These are phyloP conservation scores for Syrrhaptes paradoxus DNA, from an alignment of 2,113 vertebrate genomes.

Conservation along the genomic window DNA sequence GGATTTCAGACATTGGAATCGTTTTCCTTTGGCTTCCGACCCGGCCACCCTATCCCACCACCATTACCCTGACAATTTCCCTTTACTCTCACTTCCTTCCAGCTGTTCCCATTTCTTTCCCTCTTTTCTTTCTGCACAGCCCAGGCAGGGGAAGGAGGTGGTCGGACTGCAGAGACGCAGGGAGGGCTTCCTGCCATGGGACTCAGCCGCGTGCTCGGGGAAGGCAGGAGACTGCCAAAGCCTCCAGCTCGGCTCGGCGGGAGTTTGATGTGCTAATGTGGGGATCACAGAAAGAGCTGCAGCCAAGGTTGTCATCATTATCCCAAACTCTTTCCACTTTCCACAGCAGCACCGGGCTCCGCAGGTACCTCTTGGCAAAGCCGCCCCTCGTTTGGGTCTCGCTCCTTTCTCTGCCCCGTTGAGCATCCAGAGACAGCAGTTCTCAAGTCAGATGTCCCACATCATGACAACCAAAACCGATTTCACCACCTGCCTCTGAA, in stretches of 20 bases:
- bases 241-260: not conserved
- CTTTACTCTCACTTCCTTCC: not conserved
- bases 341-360: not conserved
- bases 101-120: conserved; percentile 10
- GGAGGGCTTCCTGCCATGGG: not conserved
- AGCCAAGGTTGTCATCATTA: not conserved
- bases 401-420: not conserved
- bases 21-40: not conserved
- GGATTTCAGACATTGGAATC: not conserved
- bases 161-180: not conserved
- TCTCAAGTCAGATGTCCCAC: not conserved
- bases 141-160: not conserved
- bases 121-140: not conserved
- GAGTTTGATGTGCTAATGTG: not conserved
- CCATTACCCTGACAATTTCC: not conserved
- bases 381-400: not conserved
- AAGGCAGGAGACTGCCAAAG: not conserved
- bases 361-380: not conserved
- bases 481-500: not conserved
- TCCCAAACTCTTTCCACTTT: not conserved
- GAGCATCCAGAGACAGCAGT: not conserved
- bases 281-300: not conserved
- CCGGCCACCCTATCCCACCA: not conserved
- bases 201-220: rapidly evolving
- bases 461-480: not conserved